Evolutionary conservation across 2,888 invertebrate species (phyloP), one percentile per base, ranked within the genome.

Genomic region (Lasioglossum pauxillum): DNA sequence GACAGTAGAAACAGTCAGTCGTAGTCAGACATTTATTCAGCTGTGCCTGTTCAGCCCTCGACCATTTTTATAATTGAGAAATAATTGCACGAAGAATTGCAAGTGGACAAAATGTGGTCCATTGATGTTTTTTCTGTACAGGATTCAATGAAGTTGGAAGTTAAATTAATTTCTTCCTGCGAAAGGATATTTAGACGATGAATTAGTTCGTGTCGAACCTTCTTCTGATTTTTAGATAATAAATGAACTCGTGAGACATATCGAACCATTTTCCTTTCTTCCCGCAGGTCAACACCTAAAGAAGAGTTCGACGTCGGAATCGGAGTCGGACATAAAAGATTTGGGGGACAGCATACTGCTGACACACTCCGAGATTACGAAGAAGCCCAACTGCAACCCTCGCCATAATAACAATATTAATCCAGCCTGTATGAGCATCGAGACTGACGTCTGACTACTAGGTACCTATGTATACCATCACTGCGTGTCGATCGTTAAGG

Each of bases 371-470:
- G 96, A 96, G 94, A 95, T 95, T 95, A 96, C 95, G 95, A 97
- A 95, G 96, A 97, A 96, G 96, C 97, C 96, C 96, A 98, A 96
- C 96, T 97, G 96, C 96, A 97, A 97, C 93, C 96, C 97, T 93
- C 96, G 97, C 92, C 97, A 97, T 95, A 97, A 97, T 95, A 97
- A 97, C 95, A 97, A 97, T 94, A 97, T 97, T 95, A 97, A 98
- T 95, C 96, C 97, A 92, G 96, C 96, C 91, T 95, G 97, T 95
- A 97, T 98, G 96, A 98, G 98, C 96, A 97, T 98, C 96, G 98
- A 98, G 96, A 98, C 98, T 96, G 98, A 98, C 96, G 98, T 98
- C 97, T 98, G 98, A 98, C 98, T 98, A 98, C 97, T 97, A 97
- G 98, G 98, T 98, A 95, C 3, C 35, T 67, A 67, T 67, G 27